Conservation (phyloP, 2,888 invertebrate genomes). For the Drosophila pseudotalamancana region DNA sequence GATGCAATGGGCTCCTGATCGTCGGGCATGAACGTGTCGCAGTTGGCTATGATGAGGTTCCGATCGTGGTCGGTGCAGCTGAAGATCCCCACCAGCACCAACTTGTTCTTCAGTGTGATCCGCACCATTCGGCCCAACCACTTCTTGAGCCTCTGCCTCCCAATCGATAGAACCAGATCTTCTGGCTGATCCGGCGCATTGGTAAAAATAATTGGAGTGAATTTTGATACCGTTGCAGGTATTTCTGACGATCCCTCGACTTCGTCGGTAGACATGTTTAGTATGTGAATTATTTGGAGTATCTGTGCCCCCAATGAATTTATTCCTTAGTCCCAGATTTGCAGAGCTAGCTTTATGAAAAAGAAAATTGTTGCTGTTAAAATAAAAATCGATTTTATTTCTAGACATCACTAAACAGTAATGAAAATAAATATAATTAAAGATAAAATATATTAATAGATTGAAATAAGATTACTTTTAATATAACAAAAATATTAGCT, state of each 20-base stretch:
- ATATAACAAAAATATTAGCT: no score
- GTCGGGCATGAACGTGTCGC: constrained; percentile 12
- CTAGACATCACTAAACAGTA: no score
- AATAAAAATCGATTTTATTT: no score
- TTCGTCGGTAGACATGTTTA: constrained; percentile 8
- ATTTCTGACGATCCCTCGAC: neutral
- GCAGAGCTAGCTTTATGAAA: neutral
- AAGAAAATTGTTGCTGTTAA: neutral
- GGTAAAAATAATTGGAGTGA: constrained; percentile 26
- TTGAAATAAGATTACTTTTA: no score
- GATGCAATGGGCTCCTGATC: constrained; percentile 8
- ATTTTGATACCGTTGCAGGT: neutral
- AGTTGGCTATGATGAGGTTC: constrained; percentile 50
- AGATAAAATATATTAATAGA: no score
- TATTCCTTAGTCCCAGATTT: no score
- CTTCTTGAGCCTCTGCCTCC: constrained; percentile 22
- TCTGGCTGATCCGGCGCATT: constrained; percentile 5
- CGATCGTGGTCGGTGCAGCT: constrained; percentile 57
- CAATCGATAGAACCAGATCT: neutral
- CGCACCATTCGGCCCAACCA: constrained; percentile 49
- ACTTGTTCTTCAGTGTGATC: constrained; percentile 35
- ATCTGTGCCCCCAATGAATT: neutral
- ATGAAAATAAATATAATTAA: no score
- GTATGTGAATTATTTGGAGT: neutral
- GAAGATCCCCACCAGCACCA: constrained; percentile 40